Conservation (phyloP, 2,113 vertebrate genomes). For the Oncorhynchus tshawytscha region DNA sequence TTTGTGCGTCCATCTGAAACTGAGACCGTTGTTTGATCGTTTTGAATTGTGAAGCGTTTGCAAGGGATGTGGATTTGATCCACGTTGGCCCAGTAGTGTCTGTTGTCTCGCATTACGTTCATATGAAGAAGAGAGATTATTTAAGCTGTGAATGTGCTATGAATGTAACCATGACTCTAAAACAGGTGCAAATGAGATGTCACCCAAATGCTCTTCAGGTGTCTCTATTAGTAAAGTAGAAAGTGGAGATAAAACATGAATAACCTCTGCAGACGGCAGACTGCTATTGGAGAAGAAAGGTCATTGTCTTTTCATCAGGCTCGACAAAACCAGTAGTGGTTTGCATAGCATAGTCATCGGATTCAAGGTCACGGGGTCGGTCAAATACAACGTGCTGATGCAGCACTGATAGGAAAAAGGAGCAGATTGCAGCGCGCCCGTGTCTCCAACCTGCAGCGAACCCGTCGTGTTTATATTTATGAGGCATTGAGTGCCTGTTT, state of each 20-base stretch:
- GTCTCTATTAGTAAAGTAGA: neutral
- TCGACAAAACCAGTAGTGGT: neutral
- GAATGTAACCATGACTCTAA: neutral
- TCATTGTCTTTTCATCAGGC: neutral
- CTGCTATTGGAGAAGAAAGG: neutral
- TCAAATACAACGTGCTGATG: constrained; percentile 18
- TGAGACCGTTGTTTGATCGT: neutral
- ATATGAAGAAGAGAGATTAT: neutral
- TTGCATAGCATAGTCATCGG: neutral
- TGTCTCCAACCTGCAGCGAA: neutral
- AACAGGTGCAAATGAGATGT: neutral
- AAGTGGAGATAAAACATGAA: neutral
- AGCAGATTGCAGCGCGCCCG: neutral
- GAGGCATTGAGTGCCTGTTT: constrained; percentile 5
- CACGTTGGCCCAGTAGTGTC: neutral
- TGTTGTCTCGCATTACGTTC: neutral
- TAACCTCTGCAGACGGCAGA: neutral
- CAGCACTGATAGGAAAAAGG: constrained; percentile 3
- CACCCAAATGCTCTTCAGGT: neutral
- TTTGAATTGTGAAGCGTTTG: neutral
- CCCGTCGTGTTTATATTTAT: neutral
- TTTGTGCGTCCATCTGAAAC: neutral
- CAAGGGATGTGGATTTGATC: neutral
- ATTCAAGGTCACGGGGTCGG: constrained; percentile 22
- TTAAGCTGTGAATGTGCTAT: neutral